Evolutionary conservation across 2,113 vertebrate genomes (phyloP).

Genomic region (Chinchilla lanigera): DNA sequence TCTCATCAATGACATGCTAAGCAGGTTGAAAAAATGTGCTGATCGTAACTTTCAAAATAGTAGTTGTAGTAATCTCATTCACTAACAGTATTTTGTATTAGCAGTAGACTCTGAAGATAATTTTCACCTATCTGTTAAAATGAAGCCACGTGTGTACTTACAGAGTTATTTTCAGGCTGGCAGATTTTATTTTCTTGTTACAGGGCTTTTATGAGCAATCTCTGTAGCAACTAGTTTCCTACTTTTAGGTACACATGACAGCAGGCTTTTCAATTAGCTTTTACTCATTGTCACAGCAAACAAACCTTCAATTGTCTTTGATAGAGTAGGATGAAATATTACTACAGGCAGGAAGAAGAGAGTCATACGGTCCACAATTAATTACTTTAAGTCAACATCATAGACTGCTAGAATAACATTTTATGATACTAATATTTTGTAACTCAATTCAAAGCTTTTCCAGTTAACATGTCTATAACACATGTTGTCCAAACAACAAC

Average conservation of each 20-base stretch:
- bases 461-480: constrained; percentile 58
- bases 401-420: constrained; percentile 35
- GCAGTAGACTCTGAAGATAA: background rate
- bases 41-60: constrained; percentile 29
- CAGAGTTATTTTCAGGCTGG: background rate
- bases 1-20: background rate
- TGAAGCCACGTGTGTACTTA: background rate
- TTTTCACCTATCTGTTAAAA: background rate
- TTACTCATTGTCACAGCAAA: constrained; percentile 30
- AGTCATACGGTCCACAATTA: background rate
- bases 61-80: background rate
- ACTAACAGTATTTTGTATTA: constrained; percentile 33
- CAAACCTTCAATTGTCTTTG: constrained; percentile 42
- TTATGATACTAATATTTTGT: constrained; percentile 44
- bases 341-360: background rate
- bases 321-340: constrained; percentile 34
- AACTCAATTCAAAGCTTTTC: constrained; percentile 55
- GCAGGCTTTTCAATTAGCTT: constrained; percentile 35
- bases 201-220: background rate
- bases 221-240: background rate
- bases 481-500: constrained; percentile 53
- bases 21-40: background rate
- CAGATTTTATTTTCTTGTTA: constrained; percentile 35
- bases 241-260: background rate
- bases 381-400: constrained; percentile 59